Evolutionary conservation across 2,888 invertebrate genomes (phyloP).

Genomic region (Hypsopygia costalis): DNA sequence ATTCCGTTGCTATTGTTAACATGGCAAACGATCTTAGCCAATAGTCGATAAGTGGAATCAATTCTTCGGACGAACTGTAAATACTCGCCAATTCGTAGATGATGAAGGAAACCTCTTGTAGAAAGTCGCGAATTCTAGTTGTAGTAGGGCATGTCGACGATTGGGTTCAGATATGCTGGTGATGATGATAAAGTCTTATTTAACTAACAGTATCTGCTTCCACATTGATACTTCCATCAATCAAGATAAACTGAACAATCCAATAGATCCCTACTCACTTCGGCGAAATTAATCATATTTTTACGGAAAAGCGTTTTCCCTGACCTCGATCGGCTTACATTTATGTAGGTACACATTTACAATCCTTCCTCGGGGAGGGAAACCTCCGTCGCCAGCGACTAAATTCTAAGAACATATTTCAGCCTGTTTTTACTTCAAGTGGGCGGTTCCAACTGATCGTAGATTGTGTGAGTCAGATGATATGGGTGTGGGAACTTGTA

Average conservation of each 20-base stretch:
- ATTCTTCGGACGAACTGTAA: no score
- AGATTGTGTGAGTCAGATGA: constrained; percentile 64
- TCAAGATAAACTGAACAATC: not conserved
- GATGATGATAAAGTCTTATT: no score
- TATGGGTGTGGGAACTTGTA: constrained; percentile 65
- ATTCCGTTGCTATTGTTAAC: no score
- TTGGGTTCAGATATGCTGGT: no score
- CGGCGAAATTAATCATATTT: constrained; percentile 14
- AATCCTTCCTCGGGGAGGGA: constrained; percentile 35
- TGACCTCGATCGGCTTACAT: constrained; percentile 40
- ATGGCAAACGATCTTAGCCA: no score
- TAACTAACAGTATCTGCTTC: no score
- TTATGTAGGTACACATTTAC: constrained; percentile 40
- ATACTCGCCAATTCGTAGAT: no score
- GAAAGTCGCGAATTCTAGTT: no score
- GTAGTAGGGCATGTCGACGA: no score
- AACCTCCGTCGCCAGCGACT: constrained; percentile 35
- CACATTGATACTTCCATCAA: constrained; percentile 3
- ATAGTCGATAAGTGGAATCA: no score
- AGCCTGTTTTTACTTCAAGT: constrained; percentile 56
- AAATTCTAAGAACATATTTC: constrained; percentile 51
- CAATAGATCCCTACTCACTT: constrained; percentile 2
- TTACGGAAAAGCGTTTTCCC: constrained; percentile 26
- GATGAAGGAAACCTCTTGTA: no score
- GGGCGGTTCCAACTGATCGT: constrained; percentile 57